Evolutionary conservation across 2,113 vertebrate genomes (phyloP).

Genomic region (Hyla sarda): DNA sequence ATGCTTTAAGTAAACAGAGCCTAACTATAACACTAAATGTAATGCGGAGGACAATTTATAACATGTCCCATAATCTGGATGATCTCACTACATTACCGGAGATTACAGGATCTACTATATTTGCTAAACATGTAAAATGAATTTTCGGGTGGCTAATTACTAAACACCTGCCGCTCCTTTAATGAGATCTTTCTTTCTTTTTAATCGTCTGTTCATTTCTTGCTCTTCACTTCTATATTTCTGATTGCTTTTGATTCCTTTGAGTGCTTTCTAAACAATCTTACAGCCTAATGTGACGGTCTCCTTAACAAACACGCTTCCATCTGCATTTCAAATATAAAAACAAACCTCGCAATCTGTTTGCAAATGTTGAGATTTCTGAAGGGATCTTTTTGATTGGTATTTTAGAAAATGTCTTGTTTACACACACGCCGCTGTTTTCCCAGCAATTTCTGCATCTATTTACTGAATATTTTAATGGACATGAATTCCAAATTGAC

Average conservation of each 20-base stretch:
- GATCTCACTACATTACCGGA: constrained; percentile 13
- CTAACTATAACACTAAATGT: background rate
- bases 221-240: constrained; percentile 57
- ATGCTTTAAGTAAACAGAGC: background rate
- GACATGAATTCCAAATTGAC: background rate
- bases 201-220: constrained; percentile 53
- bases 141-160: constrained; percentile 49
- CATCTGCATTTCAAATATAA: constrained; percentile 57
- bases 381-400: constrained; percentile 20
- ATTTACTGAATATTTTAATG: constrained; percentile 29
- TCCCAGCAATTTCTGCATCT: constrained; percentile 5
- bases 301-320: constrained; percentile 54
- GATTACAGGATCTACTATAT: constrained; percentile 18
- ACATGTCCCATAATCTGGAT: background rate
- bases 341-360: constrained; percentile 56
- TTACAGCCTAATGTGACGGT: constrained; percentile 51
- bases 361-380: constrained; percentile 53
- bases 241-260: constrained; percentile 59
- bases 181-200: constrained; percentile 51
- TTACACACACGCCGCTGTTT: constrained; percentile 42
- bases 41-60: background rate
- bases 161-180: constrained; percentile 54
- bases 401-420: constrained; percentile 38
- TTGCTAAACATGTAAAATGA: constrained; percentile 46
- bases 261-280: constrained; percentile 59